Conservation (phyloP, 2,797 vertebrate species). For the Nannoperca obscura region DNA sequence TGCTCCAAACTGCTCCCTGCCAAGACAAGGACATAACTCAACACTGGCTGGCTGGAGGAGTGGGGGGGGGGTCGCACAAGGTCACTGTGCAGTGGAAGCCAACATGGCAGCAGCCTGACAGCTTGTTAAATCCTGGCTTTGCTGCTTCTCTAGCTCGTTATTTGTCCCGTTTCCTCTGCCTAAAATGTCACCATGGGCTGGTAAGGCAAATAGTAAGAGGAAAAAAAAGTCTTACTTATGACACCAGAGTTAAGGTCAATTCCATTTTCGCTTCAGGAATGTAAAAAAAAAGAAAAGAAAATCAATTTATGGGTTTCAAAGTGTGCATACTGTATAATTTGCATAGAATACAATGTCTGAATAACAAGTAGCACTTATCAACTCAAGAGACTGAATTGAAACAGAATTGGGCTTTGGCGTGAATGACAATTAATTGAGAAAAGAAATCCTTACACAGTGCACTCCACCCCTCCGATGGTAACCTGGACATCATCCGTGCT, state of each 20-base stretch:
- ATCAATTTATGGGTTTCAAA: constrained; percentile 65
- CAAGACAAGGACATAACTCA: constrained; percentile 63
- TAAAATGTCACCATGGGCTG: constrained; percentile 62
- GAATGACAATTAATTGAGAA: constrained; percentile 58
- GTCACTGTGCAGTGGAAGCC: constrained; percentile 53
- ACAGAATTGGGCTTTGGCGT: constrained; percentile 41
- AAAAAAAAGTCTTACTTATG: constrained; percentile 30
- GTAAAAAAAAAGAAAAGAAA: constrained; percentile 23
- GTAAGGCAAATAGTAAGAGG: constrained; percentile 23
- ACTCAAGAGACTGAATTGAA: constrained; percentile 46
- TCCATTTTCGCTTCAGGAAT: constrained; percentile 54
- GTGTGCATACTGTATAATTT: constrained; percentile 54
- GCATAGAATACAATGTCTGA: constrained; percentile 59
- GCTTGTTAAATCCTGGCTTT: constrained; percentile 71
- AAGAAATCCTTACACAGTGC: constrained; percentile 89
- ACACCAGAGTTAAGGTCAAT: constrained; percentile 63
- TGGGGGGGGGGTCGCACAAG: constrained; percentile 43
- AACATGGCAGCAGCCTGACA: constrained; percentile 71
- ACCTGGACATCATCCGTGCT: constrained; percentile 90
- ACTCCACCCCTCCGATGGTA: constrained; percentile 85
- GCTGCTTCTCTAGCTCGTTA: constrained; percentile 64
- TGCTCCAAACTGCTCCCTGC: constrained; percentile 81
- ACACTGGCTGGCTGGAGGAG: constrained; percentile 35
- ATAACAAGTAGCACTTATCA: constrained; percentile 69
- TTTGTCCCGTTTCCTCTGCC: constrained; percentile 59